Percentiles rank a stretch among this genome's conserved stretches.
Evolutionary conservation across 2,797 vertebrate genomes (phyloP).

Genomic region (Aplochiton taeniatus): DNA sequence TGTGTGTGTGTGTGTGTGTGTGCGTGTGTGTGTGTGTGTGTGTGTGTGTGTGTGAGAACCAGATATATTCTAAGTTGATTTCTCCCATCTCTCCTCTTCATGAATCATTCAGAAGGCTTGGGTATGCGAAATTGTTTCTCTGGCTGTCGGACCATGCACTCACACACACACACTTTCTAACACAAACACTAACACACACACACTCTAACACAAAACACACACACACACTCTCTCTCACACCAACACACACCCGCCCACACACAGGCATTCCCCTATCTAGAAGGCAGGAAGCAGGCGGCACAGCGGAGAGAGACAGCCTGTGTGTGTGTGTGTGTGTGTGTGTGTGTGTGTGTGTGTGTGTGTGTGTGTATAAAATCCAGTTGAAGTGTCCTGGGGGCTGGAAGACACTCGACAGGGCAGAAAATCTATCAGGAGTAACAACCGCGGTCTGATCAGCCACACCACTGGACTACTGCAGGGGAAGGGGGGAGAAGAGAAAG

Average conservation of each 20-base stretch:
- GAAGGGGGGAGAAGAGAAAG: background rate
- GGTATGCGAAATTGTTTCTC: too few relatives aligned
- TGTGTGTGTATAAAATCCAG: background rate
- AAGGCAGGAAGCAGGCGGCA: too few relatives aligned
- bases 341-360: background rate
- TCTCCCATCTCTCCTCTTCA: conserved; percentile 21
- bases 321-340: conserved; percentile 1
- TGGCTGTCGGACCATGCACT: too few relatives aligned
- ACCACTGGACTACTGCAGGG: background rate
- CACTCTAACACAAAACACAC: too few relatives aligned
- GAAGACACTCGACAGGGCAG: conserved; percentile 12
- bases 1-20: background rate
- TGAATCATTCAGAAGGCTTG: conserved; percentile 7
- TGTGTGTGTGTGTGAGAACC: background rate
- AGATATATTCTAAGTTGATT: conserved; percentile 31
- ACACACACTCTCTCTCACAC: too few relatives aligned
- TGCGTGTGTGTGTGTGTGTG: background rate
- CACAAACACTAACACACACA: too few relatives aligned
- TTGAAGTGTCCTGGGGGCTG: conserved; percentile 6
- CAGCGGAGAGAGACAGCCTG: too few relatives aligned
- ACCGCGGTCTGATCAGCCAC: conserved; percentile 27
- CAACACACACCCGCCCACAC: too few relatives aligned
- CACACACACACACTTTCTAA: too few relatives aligned
- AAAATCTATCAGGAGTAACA: conserved; percentile 40
- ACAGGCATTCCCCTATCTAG: too few relatives aligned